A percentile compares a stretch with the other conserved stretches of the same genome.
Conservation (phyloP, 2,113 vertebrate genomes). For the Myotis brandtii region DNA sequence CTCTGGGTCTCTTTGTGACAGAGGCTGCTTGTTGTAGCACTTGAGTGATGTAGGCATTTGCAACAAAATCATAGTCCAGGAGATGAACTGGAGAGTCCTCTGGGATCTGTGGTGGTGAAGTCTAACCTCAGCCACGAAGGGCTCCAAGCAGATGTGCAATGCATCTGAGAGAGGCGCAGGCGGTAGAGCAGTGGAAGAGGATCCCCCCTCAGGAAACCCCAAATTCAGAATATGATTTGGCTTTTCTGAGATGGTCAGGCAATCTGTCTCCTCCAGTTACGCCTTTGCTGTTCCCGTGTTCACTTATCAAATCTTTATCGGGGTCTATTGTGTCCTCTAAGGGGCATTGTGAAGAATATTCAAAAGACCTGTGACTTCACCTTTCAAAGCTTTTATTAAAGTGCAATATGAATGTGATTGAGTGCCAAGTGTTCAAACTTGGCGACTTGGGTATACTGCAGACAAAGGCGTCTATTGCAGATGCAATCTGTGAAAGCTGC, state of each 20-base stretch:
- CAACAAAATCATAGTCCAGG: neutral
- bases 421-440: neutral
- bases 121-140: neutral
- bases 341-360: neutral
- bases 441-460: neutral
- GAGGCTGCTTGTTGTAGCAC: neutral
- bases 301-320: neutral
- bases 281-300: neutral
- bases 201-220: fast-evolving
- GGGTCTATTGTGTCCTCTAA: neutral
- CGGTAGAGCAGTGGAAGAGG: neutral
- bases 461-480: neutral
- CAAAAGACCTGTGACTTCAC: neutral
- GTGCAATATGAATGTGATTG: neutral
- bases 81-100: neutral
- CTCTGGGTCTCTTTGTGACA: neutral
- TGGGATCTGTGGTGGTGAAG: neutral
- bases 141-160: neutral
- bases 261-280: neutral
- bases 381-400: neutral
- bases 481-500: neutral
- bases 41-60: neutral
- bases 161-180: neutral
- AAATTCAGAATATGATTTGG: neutral
- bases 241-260: neutral